These are phyloP conservation scores for Cordylochernes scorpioides DNA, from an alignment of 2,888 invertebrate genomes.

Conservation along the genomic window DNA sequence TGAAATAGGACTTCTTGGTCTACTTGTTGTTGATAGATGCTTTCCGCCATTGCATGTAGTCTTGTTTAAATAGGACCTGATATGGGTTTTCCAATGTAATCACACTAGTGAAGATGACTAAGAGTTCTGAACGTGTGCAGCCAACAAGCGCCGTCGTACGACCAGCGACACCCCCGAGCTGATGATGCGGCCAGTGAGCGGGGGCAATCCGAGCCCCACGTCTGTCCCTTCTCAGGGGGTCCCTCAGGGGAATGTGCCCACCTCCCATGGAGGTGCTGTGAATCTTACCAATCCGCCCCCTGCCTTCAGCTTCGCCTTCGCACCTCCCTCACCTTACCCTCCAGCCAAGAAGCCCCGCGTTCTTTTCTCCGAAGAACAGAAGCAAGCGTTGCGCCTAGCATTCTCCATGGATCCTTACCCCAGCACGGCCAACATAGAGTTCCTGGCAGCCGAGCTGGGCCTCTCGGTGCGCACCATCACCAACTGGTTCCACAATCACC, in stretches of 20 bases:
- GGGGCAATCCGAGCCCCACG: too few species aligned
- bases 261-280: too few species aligned
- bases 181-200: too few species aligned
- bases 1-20: background rate
- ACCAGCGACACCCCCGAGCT: too few species aligned
- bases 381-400: conserved; percentile 73
- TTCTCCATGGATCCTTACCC: conserved; percentile 93
- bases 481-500: conserved; percentile 99
- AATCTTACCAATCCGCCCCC: conserved; percentile 1
- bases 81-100: too few species aligned
- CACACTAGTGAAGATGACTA: too few species aligned
- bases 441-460: conserved; percentile 64
- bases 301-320: conserved; percentile 11
- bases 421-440: conserved; percentile 81
- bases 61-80: too few species aligned
- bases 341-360: conserved; percentile 69
- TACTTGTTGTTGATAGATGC: too few species aligned
- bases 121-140: conserved; percentile 21
- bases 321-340: conserved; percentile 24
- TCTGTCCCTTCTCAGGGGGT: too few species aligned
- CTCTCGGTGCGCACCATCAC: conserved; percentile 85
- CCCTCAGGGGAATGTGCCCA: too few species aligned
- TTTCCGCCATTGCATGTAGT: too few species aligned
- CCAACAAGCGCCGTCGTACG: conserved; percentile 47
- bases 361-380: conserved; percentile 91